A percentile compares a stretch with the other conserved stretches of the same genome.
Conservation (phyloP, 2,113 vertebrate species). For the Glaucomys volans region DNA sequence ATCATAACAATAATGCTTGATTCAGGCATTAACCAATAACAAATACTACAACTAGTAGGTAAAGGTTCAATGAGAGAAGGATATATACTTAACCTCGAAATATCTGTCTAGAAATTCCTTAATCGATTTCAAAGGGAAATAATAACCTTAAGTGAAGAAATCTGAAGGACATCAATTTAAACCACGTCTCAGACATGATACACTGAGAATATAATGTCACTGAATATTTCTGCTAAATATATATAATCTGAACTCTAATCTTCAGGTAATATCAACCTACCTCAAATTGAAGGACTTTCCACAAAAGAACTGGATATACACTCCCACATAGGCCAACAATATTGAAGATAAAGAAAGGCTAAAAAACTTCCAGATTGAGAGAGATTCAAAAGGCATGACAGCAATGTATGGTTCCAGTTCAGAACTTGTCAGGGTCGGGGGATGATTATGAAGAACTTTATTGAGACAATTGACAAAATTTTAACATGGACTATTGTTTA, state of each 20-base stretch:
- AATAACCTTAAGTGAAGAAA: conserved; percentile 7
- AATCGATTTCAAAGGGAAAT: not conserved
- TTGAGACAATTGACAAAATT: not conserved
- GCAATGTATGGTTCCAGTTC: not conserved
- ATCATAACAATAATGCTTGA: not conserved
- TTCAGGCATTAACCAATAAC: not conserved
- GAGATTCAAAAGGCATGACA: not conserved
- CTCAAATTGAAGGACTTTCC: not conserved
- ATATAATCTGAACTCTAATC: not conserved
- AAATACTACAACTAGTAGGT: not conserved
- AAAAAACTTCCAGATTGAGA: not conserved
- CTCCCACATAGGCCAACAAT: not conserved
- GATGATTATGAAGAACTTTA: not conserved
- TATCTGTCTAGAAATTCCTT: conserved; percentile 2
- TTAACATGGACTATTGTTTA: not conserved
- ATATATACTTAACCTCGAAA: not conserved
- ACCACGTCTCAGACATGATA: not conserved
- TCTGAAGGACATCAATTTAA: not conserved
- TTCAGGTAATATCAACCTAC: not conserved
- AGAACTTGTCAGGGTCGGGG: not conserved
- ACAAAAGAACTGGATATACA: not conserved
- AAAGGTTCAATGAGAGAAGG: not conserved
- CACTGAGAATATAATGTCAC: not conserved
- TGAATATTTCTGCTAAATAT: conserved; percentile 25
- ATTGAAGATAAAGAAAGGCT: not conserved